phyloP scores from a whole-genome alignment of 1,140 invertebrate genomes.

The Coenobita brevimanus region DNA sequence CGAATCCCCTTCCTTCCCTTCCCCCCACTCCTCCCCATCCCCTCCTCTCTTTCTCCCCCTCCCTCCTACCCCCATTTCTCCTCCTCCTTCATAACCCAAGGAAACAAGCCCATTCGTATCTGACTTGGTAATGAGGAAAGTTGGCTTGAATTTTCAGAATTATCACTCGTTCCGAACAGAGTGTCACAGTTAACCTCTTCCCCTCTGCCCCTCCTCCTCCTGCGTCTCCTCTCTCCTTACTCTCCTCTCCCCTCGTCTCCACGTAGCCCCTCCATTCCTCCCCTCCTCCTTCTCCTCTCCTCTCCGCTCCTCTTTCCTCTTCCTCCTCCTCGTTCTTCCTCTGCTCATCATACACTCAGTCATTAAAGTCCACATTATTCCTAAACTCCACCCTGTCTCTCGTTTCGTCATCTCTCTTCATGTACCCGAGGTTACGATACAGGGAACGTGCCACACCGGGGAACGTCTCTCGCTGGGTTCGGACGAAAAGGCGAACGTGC shows the following conservation, averaged over 20 bases:
- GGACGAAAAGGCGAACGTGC: neutral
- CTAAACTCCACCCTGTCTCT: too few relatives aligned
- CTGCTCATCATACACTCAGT: too few relatives aligned
- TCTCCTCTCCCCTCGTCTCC: neutral
- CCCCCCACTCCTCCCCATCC: neutral
- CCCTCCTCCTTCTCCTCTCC: too few relatives aligned
- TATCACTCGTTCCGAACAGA: slow-evolving; percentile 59
- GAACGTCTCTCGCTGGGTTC: too few relatives aligned
- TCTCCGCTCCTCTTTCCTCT: too few relatives aligned
- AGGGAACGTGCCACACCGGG: too few relatives aligned
- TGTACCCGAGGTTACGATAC: too few relatives aligned
- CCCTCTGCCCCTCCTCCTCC: neutral
- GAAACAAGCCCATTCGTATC: slow-evolving; percentile 65
- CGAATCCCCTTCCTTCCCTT: neutral
- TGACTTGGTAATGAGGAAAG: slow-evolving; percentile 65
- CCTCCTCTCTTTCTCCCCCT: neutral
- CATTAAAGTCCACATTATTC: too few relatives aligned
- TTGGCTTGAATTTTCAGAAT: slow-evolving; percentile 58
- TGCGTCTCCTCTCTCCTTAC: neutral
- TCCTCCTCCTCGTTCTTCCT: too few relatives aligned
- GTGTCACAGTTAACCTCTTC: slow-evolving; percentile 59
- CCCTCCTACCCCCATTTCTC: neutral
- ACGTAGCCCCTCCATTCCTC: neutral
- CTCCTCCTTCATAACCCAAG: slow-evolving; percentile 49
- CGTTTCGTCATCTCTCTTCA: too few relatives aligned